Conservation (phyloP, 2,113 vertebrate species). For the Myrmecobius fasciatus region DNA sequence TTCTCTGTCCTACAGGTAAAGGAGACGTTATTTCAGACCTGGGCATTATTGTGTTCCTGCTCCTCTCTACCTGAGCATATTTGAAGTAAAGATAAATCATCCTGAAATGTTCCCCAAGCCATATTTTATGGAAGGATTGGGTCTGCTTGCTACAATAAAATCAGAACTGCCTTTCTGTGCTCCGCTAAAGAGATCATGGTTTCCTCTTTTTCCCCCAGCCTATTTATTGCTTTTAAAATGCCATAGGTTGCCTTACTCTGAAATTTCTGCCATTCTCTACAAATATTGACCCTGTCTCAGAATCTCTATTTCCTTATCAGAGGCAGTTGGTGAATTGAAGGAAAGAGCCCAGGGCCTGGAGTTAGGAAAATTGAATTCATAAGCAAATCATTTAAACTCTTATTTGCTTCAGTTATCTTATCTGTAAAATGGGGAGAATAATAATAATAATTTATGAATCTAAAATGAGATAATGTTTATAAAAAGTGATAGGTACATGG, state of each 20-base stretch:
- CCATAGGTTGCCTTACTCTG: background rate
- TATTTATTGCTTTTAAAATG: background rate
- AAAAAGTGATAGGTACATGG: background rate
- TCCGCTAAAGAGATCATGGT: background rate
- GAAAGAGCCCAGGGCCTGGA: background rate
- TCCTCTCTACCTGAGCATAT: background rate
- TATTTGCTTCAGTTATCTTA: background rate
- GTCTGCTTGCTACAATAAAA: background rate
- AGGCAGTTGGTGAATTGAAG: background rate
- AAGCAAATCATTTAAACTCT: background rate
- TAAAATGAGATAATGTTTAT: background rate
- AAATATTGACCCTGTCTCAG: background rate
- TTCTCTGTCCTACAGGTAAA: background rate
- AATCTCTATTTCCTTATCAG: background rate
- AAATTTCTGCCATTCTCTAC: background rate
- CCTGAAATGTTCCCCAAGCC: background rate
- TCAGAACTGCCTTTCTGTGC: background rate
- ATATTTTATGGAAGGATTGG: background rate
- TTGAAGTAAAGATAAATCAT: background rate
- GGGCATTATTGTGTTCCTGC: background rate
- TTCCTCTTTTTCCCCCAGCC: background rate
- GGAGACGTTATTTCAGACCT: background rate
- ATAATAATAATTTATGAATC: background rate
- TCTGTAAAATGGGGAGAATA: background rate
- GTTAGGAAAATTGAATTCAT: background rate